phyloP scores from a whole-genome alignment of 2,888 invertebrate species.

The Agrotis segetum region DNA sequence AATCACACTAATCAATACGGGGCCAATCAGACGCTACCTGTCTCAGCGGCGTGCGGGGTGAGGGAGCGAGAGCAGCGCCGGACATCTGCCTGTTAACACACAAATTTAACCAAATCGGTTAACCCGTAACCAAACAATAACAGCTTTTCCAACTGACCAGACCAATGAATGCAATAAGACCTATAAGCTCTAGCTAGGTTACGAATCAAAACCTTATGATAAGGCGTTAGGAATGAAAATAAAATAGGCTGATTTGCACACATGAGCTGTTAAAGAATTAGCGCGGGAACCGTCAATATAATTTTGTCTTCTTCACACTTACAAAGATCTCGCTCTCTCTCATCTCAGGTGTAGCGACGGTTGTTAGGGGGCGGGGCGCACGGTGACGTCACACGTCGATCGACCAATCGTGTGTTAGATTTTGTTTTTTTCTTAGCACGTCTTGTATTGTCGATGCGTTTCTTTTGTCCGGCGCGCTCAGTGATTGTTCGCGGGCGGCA shows the following conservation, averaged over 20 bases:
- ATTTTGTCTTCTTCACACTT: slow-evolving; percentile 81
- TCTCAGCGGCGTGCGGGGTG: slow-evolving; percentile 69
- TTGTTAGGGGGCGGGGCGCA: slow-evolving; percentile 88
- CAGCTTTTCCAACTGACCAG: slow-evolving; percentile 89
- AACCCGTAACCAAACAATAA: slow-evolving; percentile 91
- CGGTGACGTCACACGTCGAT: slow-evolving; percentile 84
- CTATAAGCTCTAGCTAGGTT: slow-evolving; percentile 36
- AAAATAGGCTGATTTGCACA: neutral
- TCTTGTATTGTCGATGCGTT: slow-evolving; percentile 82
- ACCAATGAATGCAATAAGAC: slow-evolving; percentile 59
- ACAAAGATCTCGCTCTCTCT: slow-evolving; percentile 80
- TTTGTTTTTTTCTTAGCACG: slow-evolving; percentile 81
- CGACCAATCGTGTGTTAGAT: slow-evolving; percentile 80
- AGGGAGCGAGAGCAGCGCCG: slow-evolving; percentile 77
- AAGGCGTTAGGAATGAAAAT: slow-evolving; percentile 32
- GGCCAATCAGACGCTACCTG: slow-evolving; percentile 77
- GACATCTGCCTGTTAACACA: slow-evolving; percentile 88
- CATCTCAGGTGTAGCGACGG: slow-evolving; percentile 89
- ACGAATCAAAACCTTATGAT: slow-evolving; percentile 56
- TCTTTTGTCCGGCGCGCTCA: slow-evolving; percentile 79
- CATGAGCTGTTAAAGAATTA: slow-evolving; percentile 63
- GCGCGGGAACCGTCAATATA: slow-evolving; percentile 73
- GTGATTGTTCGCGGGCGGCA: slow-evolving; percentile 76
- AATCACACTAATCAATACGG: slow-evolving; percentile 85
- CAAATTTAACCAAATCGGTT: slow-evolving; percentile 91